phyloP scores from a whole-genome alignment of 2,797 vertebrate species.

The Hoplostethus atlanticus region DNA sequence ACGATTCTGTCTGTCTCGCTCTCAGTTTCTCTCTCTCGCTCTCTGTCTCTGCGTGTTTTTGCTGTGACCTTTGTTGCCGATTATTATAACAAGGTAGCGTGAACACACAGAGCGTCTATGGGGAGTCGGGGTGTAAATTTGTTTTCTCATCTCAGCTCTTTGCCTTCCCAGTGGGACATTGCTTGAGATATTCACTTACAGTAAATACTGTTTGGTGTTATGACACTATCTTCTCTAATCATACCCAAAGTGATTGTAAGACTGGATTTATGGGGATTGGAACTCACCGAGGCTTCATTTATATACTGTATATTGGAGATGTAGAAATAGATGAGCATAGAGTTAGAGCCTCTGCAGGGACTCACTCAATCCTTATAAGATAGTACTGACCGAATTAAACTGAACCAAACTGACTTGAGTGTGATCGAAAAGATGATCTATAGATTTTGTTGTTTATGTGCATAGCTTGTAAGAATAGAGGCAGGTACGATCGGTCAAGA shows the following conservation, averaged over 20 bases:
- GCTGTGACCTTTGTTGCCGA: constrained; percentile 11
- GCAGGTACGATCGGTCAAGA: constrained; percentile 46
- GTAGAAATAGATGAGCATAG: too few relatives aligned
- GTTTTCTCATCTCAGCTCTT: constrained; percentile 1
- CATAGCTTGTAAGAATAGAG: constrained; percentile 9
- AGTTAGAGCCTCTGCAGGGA: not conserved
- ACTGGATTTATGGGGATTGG: not conserved
- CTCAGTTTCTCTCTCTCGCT: not conserved
- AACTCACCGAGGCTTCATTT: not conserved
- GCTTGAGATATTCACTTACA: not conserved
- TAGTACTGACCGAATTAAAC: not conserved
- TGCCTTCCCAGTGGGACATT: not conserved
- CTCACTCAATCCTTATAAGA: constrained; percentile 5
- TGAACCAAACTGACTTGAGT: not conserved
- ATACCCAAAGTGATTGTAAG: not conserved
- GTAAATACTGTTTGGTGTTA: not conserved
- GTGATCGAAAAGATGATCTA: not conserved
- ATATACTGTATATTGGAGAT: too few relatives aligned
- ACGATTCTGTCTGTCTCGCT: not conserved
- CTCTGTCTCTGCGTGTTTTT: not conserved
- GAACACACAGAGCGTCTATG: not conserved
- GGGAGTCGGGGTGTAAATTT: not conserved
- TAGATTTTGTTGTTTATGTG: not conserved
- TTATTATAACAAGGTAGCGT: not conserved
- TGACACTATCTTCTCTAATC: constrained; percentile 4